Conservation (phyloP, 2,113 vertebrate species). For the Synchiropus splendidus region DNA sequence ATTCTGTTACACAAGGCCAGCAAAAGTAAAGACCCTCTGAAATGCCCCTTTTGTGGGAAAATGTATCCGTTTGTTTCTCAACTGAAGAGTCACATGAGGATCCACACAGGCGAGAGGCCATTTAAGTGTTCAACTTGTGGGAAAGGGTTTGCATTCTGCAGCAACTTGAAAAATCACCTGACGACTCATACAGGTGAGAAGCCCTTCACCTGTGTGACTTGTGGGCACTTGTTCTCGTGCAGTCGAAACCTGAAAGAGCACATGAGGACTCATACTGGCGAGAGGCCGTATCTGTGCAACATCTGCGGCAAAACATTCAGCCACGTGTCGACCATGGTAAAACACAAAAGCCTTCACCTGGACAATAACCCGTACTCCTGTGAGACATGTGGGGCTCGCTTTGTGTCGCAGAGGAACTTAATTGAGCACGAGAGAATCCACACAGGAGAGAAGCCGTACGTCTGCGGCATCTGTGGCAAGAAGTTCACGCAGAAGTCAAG, state of each 20-base stretch:
- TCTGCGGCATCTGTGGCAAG: not conserved
- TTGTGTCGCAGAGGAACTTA: no score
- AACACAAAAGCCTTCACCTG: not conserved
- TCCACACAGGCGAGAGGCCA: slow-evolving; percentile 4
- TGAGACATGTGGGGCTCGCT: no score
- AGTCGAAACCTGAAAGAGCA: slow-evolving; percentile 1
- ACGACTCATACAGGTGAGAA: slow-evolving; percentile 4
- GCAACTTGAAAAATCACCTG: slow-evolving; percentile 1
- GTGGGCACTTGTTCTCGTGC: slow-evolving; percentile 1
- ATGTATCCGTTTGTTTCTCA: not conserved
- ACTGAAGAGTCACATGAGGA: not conserved
- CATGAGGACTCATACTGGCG: slow-evolving; percentile 3
- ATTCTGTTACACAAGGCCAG: no score
- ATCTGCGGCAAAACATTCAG: slow-evolving; percentile 4
- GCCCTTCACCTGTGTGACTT: slow-evolving; percentile 3
- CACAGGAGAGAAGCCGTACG: not conserved
- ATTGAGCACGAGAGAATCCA: not conserved
- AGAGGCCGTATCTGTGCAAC: slow-evolving; percentile 3
- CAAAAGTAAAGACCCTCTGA: no score
- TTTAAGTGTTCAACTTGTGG: slow-evolving; percentile 1
- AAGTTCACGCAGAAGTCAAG: not conserved
- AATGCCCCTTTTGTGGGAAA: not conserved
- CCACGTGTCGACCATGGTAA: not conserved
- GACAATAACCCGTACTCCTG: no score
- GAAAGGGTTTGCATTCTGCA: not conserved